Conservation (phyloP, 1,140 invertebrate species). For the Drosophila leontia region DNA sequence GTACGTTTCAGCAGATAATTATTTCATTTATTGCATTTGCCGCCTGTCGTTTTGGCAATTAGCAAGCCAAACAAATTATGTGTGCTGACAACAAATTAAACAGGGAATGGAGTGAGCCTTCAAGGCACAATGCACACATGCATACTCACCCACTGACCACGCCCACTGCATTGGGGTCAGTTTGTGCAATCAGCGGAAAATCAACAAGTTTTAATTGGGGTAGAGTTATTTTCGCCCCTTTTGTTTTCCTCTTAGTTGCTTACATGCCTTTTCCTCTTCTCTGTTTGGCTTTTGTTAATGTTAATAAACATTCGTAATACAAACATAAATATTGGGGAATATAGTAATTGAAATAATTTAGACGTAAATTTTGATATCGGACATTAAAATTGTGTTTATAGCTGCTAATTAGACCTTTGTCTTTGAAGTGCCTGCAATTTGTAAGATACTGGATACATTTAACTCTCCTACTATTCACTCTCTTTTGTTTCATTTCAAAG, state of each 20-base stretch:
- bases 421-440: not conserved
- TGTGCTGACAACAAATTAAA: slow-evolving; percentile 22
- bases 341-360: not conserved
- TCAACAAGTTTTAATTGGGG: slow-evolving; percentile 45
- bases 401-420: no score
- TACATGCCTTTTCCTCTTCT: not conserved
- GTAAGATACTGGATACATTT: not conserved
- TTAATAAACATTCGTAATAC: not conserved
- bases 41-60: slow-evolving; percentile 62
- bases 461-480: not conserved
- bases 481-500: not conserved
- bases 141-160: not conserved
- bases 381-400: no score
- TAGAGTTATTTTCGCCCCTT: not conserved
- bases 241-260: slow-evolving; percentile 1
- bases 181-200: slow-evolving; percentile 43
- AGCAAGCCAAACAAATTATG: slow-evolving; percentile 63
- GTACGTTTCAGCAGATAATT: slow-evolving; percentile 55
- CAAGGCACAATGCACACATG: slow-evolving; percentile 3
- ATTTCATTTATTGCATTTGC: slow-evolving; percentile 65
- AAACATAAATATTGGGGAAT: not conserved
- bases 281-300: not conserved
- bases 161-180: slow-evolving; percentile 42
- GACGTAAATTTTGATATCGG: not conserved
- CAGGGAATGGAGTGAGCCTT: slow-evolving; percentile 5